Evolutionary conservation across 2,797 vertebrate genomes (phyloP).

Genomic region (Pangasius sanitwongsei): DNA sequence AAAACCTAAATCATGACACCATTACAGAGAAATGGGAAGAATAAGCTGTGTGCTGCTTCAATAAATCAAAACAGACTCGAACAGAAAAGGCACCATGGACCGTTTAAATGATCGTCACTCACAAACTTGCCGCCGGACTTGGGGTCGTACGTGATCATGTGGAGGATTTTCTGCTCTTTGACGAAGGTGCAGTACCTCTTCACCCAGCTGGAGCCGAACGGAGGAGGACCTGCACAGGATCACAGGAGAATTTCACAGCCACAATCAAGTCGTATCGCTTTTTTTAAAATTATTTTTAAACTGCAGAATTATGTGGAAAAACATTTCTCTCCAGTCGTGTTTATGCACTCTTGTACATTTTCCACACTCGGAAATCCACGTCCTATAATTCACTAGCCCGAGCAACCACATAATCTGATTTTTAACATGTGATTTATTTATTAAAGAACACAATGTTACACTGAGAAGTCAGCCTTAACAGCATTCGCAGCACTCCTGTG

Average conservation of each 20-base stretch:
- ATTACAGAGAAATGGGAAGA: neutral
- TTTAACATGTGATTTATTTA: neutral
- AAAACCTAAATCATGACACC: neutral
- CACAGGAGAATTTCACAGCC: neutral
- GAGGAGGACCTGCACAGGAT: conserved; percentile 83
- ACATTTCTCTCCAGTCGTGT: no score
- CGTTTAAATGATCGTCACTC: conserved; percentile 62
- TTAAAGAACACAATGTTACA: neutral
- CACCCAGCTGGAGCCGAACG: conserved; percentile 98
- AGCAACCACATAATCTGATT: no score
- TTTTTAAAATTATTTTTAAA: neutral
- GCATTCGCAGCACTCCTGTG: neutral
- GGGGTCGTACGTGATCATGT: conserved; percentile 95
- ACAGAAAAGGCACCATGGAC: fast-evolving
- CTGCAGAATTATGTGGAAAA: neutral
- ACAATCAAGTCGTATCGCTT: neutral
- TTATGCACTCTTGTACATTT: neutral
- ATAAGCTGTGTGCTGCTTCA: fast-evolving
- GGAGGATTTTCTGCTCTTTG: conserved; percentile 92
- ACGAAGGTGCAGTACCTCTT: conserved; percentile 95
- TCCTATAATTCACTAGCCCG: neutral
- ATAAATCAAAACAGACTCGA: neutral
- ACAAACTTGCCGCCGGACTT: conserved; percentile 93
- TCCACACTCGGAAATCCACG: neutral
- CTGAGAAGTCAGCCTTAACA: neutral